Percentiles rank a stretch among this genome's conserved stretches.
Conservation (phyloP, 2,113 vertebrate species). For the Pampusana beccarii region DNA sequence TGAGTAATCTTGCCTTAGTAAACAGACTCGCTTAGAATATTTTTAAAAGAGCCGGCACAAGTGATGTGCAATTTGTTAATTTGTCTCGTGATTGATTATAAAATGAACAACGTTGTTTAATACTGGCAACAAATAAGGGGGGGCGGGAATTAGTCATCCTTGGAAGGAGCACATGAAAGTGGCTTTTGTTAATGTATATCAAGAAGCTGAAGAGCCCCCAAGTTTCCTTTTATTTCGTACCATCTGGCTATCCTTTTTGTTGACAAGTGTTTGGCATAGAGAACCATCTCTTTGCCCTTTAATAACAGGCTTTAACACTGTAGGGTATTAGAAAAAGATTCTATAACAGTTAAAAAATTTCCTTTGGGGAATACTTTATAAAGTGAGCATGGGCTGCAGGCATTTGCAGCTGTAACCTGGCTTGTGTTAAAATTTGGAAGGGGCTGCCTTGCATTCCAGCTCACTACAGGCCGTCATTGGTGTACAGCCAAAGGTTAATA, state of each 20-base stretch:
- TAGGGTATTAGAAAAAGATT: constrained; percentile 81
- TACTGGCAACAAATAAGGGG: constrained; percentile 46
- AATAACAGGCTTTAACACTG: constrained; percentile 79
- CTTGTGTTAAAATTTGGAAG: constrained; percentile 85
- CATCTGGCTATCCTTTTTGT: constrained; percentile 77
- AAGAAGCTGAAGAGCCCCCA: constrained; percentile 55
- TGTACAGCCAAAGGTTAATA: constrained; percentile 91
- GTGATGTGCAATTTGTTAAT: constrained; percentile 29
- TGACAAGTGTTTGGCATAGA: constrained; percentile 82
- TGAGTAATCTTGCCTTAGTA: neutral
- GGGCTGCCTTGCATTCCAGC: constrained; percentile 88
- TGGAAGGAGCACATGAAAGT: constrained; percentile 66
- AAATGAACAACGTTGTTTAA: constrained; percentile 70
- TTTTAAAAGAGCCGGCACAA: constrained; percentile 1
- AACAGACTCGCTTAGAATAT: neutral
- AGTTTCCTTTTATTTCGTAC: constrained; percentile 70
- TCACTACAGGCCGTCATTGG: constrained; percentile 82
- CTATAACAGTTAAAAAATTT: constrained; percentile 80
- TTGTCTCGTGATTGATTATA: constrained; percentile 65
- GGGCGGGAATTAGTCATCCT: constrained; percentile 55
- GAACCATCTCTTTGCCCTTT: constrained; percentile 75
- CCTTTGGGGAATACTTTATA: constrained; percentile 77
- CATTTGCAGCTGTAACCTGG: constrained; percentile 85
- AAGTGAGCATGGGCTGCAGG: constrained; percentile 74
- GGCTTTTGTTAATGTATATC: constrained; percentile 73